phyloP scores from a whole-genome alignment of 2,797 vertebrate species.

The Sebastes diaconus region DNA sequence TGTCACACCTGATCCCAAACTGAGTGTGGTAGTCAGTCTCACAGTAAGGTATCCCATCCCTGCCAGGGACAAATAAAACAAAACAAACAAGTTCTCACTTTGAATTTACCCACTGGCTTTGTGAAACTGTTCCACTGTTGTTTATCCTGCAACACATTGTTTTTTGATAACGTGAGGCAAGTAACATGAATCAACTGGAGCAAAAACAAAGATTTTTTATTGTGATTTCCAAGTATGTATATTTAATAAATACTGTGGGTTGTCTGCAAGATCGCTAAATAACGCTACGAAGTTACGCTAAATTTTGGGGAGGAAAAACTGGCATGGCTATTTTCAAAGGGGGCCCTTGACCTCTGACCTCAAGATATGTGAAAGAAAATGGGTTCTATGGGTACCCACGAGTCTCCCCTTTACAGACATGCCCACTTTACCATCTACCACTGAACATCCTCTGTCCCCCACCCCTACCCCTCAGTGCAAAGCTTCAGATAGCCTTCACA shows the following conservation, averaged over 20 bases:
- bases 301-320: too few relatives aligned
- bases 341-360: too few relatives aligned
- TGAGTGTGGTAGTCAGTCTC: constrained; percentile 94
- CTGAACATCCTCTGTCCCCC: too few relatives aligned
- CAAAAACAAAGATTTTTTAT: not conserved
- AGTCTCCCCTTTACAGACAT: too few relatives aligned
- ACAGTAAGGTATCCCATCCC: constrained; percentile 94
- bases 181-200: not conserved
- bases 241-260: not conserved
- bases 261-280: fast-evolving
- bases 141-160: not conserved
- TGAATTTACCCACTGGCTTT: not conserved
- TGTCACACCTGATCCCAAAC: constrained; percentile 95
- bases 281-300: too few relatives aligned
- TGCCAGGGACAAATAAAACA: constrained; percentile 58
- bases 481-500: too few relatives aligned
- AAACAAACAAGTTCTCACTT: not conserved
- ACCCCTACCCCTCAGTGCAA: not conserved
- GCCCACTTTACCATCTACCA: too few relatives aligned
- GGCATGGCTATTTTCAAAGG: too few relatives aligned
- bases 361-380: too few relatives aligned
- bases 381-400: too few relatives aligned
- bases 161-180: not conserved
- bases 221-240: not conserved
- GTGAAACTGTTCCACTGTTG: not conserved